A percentile compares a stretch with the other conserved stretches of the same genome.
These are phyloP conservation scores for Syrrhaptes paradoxus DNA, from an alignment of 2,113 vertebrate genomes.

Conservation along the genomic window DNA sequence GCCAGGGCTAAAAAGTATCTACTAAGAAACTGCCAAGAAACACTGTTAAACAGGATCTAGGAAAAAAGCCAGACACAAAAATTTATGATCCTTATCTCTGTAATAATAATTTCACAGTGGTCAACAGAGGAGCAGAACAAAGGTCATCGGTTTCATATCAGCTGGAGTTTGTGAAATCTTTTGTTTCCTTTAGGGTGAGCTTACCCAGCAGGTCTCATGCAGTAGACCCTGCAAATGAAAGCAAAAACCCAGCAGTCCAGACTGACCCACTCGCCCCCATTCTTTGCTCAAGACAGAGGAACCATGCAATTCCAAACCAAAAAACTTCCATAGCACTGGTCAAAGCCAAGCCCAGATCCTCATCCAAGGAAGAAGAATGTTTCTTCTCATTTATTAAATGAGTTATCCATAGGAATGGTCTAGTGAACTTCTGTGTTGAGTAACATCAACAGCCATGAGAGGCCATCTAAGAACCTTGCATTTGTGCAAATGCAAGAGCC, in stretches of 20 bases:
- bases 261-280: neutral
- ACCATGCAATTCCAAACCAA: neutral
- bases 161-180: constrained; percentile 7
- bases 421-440: neutral
- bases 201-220: neutral
- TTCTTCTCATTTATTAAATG: neutral
- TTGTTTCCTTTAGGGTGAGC: neutral
- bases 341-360: neutral
- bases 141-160: neutral
- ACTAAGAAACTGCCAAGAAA: constrained; percentile 57
- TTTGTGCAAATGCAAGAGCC: neutral
- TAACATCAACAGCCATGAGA: neutral
- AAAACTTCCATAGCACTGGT: neutral
- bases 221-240: neutral
- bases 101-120: constrained; percentile 46
- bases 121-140: constrained; percentile 1
- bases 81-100: constrained; percentile 53
- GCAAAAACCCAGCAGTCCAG: neutral
- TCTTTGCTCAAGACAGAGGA: neutral
- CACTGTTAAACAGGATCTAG: constrained; percentile 59
- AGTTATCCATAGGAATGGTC: neutral
- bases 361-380: neutral
- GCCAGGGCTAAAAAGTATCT: constrained; percentile 51
- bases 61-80: constrained; percentile 50
- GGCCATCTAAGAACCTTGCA: neutral